Evolutionary conservation across 2,797 vertebrate species (phyloP), one percentile per base, ranked within the genome.

Genomic region (Neopelma chrysocephalum): DNA sequence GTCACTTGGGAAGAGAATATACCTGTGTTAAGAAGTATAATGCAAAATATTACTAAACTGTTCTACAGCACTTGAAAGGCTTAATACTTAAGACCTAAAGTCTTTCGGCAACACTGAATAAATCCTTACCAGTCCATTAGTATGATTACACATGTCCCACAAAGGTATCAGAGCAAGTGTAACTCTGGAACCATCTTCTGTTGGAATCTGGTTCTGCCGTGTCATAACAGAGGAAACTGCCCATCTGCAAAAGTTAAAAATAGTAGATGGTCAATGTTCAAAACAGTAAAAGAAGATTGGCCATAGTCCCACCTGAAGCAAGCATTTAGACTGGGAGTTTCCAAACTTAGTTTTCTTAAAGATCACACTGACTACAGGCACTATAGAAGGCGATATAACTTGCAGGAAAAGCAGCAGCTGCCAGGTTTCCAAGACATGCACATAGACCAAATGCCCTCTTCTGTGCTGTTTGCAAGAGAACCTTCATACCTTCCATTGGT

Each of bases 81-180:
- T 66, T 76, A 92, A 92, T 47, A 73, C 26, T 90, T 82, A 76
- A 93, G 53, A 23, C 26, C 10, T 75, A 80, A 87, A 29, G 20
- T 58, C 48, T 80, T 83, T 71, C 72, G 93, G 45, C 87, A 42
- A 56, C 54, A 65, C 53, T 38, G 29, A 86, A 71, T 40, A 87
- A 91, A 93, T 82, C 71, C 96, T 98, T 98, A 99, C 99, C 99
- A 99, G 98, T 95, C 99, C 99, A 20, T 99, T 99, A 90, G 99
- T 99, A 97, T 99, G 99, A 97, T 99, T 99, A 94, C 99, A 99
- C 99, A 99, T 99, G 97, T 99, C 99, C 99, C 99, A 99, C 14
- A 99, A 97, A 13, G 99, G 99, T 96, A 99, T 99, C 42, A 99
- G 98, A 53, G 99, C 99, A 97, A 99, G 97, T 22, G 99, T 99